phyloP scores from a whole-genome alignment of 2,888 invertebrate genomes.

The Alcis repandata region DNA sequence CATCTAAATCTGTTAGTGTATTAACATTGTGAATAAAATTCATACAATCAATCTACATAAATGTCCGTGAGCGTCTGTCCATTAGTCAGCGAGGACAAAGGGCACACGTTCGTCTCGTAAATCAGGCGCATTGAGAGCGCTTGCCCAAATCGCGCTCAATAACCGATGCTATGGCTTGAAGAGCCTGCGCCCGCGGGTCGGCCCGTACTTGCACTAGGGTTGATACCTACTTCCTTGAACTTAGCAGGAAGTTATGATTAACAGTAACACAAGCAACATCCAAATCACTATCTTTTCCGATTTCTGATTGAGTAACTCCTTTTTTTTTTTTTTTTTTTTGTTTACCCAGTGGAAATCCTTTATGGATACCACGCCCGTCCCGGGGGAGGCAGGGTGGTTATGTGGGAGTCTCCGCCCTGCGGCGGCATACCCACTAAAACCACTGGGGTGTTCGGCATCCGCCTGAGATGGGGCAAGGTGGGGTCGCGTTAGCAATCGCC shows the following conservation, averaged over 20 bases:
- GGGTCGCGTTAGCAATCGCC: too few species aligned
- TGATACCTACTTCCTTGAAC: conserved; percentile 16
- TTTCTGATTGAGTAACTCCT: not conserved
- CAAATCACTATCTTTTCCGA: not conserved
- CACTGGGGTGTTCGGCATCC: too few species aligned
- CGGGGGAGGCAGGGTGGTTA: too few species aligned
- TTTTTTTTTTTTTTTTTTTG: too few species aligned
- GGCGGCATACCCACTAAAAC: too few species aligned
- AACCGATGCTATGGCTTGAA: conserved; percentile 61
- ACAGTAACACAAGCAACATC: not conserved
- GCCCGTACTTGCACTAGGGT: conserved; percentile 33
- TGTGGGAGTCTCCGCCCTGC: too few species aligned
- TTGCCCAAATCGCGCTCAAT: conserved; percentile 84
- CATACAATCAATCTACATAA: conserved; percentile 87
- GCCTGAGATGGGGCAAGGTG: too few species aligned
- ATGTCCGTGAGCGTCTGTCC: conserved; percentile 86
- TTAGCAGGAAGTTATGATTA: not conserved
- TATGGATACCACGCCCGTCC: too few species aligned
- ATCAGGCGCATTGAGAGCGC: conserved; percentile 83
- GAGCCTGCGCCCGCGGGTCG: conserved; percentile 53
- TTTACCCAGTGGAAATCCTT: too few species aligned
- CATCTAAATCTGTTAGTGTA: conserved; percentile 87
- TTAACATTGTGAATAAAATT: conserved; percentile 87
- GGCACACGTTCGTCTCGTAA: conserved; percentile 86
- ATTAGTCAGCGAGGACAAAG: conserved; percentile 86